Percentiles rank a stretch among this genome's conserved stretches.
These are phyloP conservation scores for Cololabis saira DNA, from an alignment of 2,113 vertebrate species.

Conservation along the genomic window DNA sequence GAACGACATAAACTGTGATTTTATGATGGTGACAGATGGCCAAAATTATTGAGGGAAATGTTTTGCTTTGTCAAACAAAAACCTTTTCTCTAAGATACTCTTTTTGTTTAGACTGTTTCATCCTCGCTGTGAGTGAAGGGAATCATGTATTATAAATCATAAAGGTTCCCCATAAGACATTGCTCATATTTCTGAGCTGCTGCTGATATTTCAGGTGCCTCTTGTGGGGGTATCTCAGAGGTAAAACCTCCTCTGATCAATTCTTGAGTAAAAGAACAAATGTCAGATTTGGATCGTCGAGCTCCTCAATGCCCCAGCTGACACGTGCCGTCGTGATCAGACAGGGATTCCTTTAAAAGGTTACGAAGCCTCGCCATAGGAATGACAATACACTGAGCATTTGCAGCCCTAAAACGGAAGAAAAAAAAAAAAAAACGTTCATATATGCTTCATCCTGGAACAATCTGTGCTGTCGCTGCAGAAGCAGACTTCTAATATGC, in stretches of 20 bases:
- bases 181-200: conserved; percentile 11
- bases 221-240: conserved; percentile 47
- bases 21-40: conserved; percentile 2
- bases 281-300: conserved; percentile 72
- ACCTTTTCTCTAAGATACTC: neutral
- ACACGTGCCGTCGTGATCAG: conserved; percentile 54
- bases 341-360: conserved; percentile 74
- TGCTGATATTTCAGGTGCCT: conserved; percentile 47
- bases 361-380: conserved; percentile 50
- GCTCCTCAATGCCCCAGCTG: conserved; percentile 49
- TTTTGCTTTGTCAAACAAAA: neutral
- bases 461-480: conserved; percentile 47
- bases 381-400: conserved; percentile 65
- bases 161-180: conserved; percentile 1
- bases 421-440: too few species aligned
- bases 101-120: neutral
- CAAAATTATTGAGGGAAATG: neutral
- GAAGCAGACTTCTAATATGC: conserved; percentile 36
- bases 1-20: conserved; percentile 22
- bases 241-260: conserved; percentile 65
- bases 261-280: conserved; percentile 71
- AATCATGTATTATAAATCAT: neutral
- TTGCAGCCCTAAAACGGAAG: conserved; percentile 23
- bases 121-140: neutral
- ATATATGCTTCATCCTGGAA: conserved; percentile 48